These are phyloP conservation scores for Cydia splendana DNA, from an alignment of 1,140 invertebrate genomes.

Conservation along the genomic window DNA sequence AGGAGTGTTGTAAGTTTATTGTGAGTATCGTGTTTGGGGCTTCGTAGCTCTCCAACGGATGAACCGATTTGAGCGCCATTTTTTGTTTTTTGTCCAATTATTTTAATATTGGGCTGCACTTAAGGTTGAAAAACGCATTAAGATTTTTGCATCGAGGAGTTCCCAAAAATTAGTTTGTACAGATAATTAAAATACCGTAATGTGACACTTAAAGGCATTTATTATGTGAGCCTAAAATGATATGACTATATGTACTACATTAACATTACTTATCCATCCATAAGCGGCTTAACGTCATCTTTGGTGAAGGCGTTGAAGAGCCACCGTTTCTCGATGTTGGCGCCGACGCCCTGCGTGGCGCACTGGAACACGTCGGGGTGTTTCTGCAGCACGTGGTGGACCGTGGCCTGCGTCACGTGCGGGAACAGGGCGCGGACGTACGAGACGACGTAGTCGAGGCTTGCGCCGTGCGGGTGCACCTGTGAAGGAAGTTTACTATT, in stretches of 20 bases:
- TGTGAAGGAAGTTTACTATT: constrained; percentile 34
- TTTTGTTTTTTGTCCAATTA: no score
- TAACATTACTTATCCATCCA: not conserved
- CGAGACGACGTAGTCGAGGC: constrained; percentile 72
- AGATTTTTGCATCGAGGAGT: not conserved
- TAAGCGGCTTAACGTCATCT: constrained; percentile 29
- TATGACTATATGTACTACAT: not conserved
- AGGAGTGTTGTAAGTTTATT: no score
- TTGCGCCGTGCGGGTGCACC: constrained; percentile 73
- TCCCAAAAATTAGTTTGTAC: not conserved
- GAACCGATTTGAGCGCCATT: no score
- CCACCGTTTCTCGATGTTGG: constrained; percentile 70
- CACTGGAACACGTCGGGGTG: constrained; percentile 64
- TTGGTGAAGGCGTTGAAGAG: constrained; percentile 58
- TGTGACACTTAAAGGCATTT: not conserved
- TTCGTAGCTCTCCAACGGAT: no score
- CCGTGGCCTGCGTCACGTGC: constrained; percentile 54
- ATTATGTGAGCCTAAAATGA: not conserved
- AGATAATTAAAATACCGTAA: not conserved
- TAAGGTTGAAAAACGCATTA: no score
- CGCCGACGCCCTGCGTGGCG: constrained; percentile 64
- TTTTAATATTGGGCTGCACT: no score
- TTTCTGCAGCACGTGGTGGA: constrained; percentile 65
- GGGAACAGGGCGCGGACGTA: constrained; percentile 71
- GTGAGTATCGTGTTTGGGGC: no score